Evolutionary conservation across 2,797 vertebrate species (phyloP).

Genomic region (Dendrocincla fuliginosa): DNA sequence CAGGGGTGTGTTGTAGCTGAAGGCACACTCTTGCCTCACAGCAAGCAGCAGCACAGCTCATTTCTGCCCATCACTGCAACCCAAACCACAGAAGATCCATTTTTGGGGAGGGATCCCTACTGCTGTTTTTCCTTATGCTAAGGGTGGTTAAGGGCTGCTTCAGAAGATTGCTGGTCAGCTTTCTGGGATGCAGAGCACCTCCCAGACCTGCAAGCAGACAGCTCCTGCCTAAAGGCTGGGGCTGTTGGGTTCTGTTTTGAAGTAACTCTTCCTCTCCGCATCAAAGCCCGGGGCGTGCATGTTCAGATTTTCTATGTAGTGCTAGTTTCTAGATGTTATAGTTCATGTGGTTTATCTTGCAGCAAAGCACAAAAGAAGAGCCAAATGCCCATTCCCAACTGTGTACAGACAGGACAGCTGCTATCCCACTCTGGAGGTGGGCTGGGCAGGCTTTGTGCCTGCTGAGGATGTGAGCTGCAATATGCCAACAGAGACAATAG

Average conservation of each 20-base stretch:
- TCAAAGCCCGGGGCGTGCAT: rapidly evolving
- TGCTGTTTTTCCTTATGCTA: neutral
- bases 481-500: neutral
- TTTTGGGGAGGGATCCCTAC: neutral
- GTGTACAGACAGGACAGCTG: neutral
- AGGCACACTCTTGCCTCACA: rapidly evolving
- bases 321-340: neutral
- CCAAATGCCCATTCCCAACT: rapidly evolving
- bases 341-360: neutral
- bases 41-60: neutral
- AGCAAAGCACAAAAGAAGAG: neutral
- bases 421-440: neutral
- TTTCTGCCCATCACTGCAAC: neutral
- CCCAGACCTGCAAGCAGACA: neutral
- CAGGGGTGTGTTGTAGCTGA: rapidly evolving
- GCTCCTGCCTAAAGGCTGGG: neutral
- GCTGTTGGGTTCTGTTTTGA: rapidly evolving
- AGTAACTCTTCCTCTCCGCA: neutral
- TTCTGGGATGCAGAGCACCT: neutral
- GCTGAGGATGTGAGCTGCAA: neutral
- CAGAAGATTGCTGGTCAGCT: neutral
- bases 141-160: neutral
- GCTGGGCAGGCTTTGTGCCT: neutral
- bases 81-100: rapidly evolving
- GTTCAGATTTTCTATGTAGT: neutral